Base-by-base conservation (phyloP, 2,113 vertebrate genomes). In the Dendropsophus ebraccatus region DNA sequence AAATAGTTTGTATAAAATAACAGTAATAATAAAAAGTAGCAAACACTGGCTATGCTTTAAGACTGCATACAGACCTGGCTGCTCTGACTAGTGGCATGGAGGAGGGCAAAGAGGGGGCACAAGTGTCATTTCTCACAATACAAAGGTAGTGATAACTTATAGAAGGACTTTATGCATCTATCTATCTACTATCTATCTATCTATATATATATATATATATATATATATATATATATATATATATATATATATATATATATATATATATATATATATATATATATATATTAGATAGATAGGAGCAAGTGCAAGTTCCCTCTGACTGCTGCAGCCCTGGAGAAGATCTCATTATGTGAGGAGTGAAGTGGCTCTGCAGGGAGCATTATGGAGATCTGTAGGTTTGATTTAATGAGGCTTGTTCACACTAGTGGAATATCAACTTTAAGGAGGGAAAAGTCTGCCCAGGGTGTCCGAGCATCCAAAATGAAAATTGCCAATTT, bases 331-430 rank as follows among this genome's bases (percentile, higher is more conserved):
- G 94, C 94, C 96, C 94, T 94, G 95, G 95, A 95, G 94, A 94
- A 96, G 95, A 95, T 96, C 96, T 96, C 94, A 96, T 96, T 96
- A 96, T 94, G 92, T 94, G 94, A 93, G 94, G 94, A 95, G 93
- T 93, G 95, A 94, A 95, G 94, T 94, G 94, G 90, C 96, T 96
- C 96, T 97, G 91, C 90, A 92, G 96, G 96, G 95, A 97, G 94
- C 92, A 95, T 95, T 96, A 95, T 97, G 96, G 95, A 97, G 97
- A 99, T 96, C 95, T 96, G 95, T 92, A 94, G 94, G 92, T 96
- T 95, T 96, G 95, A 96, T 96, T 95, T 97, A 97, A 98, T 96
- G 97, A 97, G 96, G 93, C 93, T 96, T 70, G 93, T 94, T 96
- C 95, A 94, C 94, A 95, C 94, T 94, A 95, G 95, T 94, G 91